phyloP scores from a whole-genome alignment of 2,888 invertebrate species.

The Plagiodera versicolora region DNA sequence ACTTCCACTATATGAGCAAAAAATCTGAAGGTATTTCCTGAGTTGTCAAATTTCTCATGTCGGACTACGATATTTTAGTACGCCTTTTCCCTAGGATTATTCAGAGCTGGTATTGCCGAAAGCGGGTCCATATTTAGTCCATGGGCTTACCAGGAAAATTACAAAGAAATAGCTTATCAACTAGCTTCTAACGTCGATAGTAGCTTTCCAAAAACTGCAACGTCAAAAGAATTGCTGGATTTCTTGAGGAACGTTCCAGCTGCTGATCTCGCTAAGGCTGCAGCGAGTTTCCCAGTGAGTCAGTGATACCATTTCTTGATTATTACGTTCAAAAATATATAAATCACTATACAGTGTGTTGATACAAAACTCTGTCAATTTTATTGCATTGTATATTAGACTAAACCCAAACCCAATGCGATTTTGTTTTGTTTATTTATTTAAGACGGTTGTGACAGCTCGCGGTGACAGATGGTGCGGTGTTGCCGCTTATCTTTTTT shows the following conservation, averaged over 20 bases:
- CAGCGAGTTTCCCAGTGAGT: conserved; percentile 19
- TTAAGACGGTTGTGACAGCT: too few relatives aligned
- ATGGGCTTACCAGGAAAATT: conserved; percentile 47
- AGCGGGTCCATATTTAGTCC: conserved; percentile 47
- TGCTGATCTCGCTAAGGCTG: conserved; percentile 31
- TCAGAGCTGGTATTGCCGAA: conserved; percentile 47
- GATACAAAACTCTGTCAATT: too few relatives aligned
- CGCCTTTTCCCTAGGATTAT: conserved; percentile 34
- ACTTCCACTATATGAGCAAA: conserved; percentile 37
- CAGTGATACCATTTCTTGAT: too few relatives aligned
- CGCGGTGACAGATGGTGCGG: too few relatives aligned
- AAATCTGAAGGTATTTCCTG: conserved; percentile 26
- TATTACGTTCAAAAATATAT: too few relatives aligned
- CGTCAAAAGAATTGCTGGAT: conserved; percentile 30
- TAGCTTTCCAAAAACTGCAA: conserved; percentile 30
- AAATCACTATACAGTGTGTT: too few relatives aligned
- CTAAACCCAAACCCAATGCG: too few relatives aligned
- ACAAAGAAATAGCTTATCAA: conserved; percentile 37
- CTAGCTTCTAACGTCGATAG: conserved; percentile 39
- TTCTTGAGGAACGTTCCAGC: conserved; percentile 34
- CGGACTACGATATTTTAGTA: too few relatives aligned
- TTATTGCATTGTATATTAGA: too few relatives aligned
- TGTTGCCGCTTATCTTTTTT: too few relatives aligned
- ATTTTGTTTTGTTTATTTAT: too few relatives aligned
- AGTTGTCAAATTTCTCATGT: too few relatives aligned